Evolutionary conservation across 2,888 invertebrate genomes (phyloP), one percentile per base, ranked within the genome.

Genomic region (Euspilapteryx auroguttella): DNA sequence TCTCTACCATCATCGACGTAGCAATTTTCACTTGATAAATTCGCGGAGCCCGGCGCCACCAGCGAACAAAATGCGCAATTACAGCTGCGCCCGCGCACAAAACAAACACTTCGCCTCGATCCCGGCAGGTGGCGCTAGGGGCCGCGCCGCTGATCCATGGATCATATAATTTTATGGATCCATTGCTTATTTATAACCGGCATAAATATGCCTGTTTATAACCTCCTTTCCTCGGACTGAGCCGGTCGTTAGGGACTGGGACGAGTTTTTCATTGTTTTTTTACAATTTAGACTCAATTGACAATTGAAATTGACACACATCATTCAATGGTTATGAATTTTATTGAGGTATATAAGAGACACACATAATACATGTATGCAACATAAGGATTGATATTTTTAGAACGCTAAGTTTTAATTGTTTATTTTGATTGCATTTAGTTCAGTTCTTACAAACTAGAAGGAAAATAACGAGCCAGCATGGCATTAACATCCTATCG

Each of bases 161-260:
- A 31, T 41, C 47, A 55, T 63, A 53, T 58, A 61, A 50, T 58
- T 61, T 58, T 55, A 59, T 52, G 51, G 45, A 36, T 33, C 41
- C 39, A 39, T 29, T 30, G 29, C 28, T 37, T 42, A 45, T 55
- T 59, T 56, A 55, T 41, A 49, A 44, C 42, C 38, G 37, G 39
- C 39, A 48, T 59, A 53, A 56, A 56, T 54, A 47, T 42, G 34
- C 26, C 6, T 35, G 31, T 38, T 38, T 48, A 44, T 43, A 44
- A 12, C 24, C 28, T 24, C 25, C 30, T 44, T 47, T 45, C 23
- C 21, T 14, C 23, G 11, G 14, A 8, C 4, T 13, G 13, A 12
- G n/a, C 13, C 13, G 13, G 11, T 25, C 13, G 25, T 25, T 25
- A 14, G 25, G 8, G 17, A 6, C 5, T n/a, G n/a, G n/a, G n/a